These are phyloP conservation scores for Sminthurides aquaticus DNA, from an alignment of 2,888 invertebrate species.

Conservation along the genomic window DNA sequence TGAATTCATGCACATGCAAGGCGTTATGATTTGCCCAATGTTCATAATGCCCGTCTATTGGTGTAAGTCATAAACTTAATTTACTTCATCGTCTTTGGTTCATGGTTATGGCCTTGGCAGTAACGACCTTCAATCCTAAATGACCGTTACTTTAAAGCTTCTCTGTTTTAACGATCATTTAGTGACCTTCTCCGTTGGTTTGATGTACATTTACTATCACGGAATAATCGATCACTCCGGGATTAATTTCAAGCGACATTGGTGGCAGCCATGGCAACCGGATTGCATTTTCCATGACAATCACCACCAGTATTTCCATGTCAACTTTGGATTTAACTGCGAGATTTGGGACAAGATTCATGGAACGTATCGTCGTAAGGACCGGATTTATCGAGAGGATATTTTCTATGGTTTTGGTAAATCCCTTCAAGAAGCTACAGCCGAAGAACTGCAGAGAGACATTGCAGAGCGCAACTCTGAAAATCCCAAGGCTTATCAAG, in stretches of 20 bases:
- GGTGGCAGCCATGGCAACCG: slow-evolving; percentile 68
- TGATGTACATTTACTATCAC: slow-evolving; percentile 61
- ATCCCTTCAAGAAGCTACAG: slow-evolving; percentile 50
- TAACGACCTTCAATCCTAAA: background rate
- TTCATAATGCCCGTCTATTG: slow-evolving; percentile 61
- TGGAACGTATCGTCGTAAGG: slow-evolving; percentile 58
- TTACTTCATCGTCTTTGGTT: background rate
- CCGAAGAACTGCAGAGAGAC: slow-evolving; percentile 52
- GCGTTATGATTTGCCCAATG: slow-evolving; percentile 56
- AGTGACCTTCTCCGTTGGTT: slow-evolving; percentile 50
- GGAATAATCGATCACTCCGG: slow-evolving; percentile 70
- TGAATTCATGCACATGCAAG: slow-evolving; percentile 60
- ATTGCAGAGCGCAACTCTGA: slow-evolving; percentile 50
- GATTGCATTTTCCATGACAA: slow-evolving; percentile 68
- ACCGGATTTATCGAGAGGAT: slow-evolving; percentile 61
- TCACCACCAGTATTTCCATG: slow-evolving; percentile 70
- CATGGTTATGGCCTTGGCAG: too few relatives aligned
- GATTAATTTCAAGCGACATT: slow-evolving; percentile 61
- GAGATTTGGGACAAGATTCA: slow-evolving; percentile 64
- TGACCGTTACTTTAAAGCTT: background rate
- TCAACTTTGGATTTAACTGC: slow-evolving; percentile 68
- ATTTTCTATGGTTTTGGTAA: slow-evolving; percentile 58
- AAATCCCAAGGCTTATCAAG: slow-evolving; percentile 50
- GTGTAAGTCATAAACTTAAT: slow-evolving; percentile 59
- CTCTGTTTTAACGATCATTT: too few relatives aligned